Percentiles rank a stretch among this genome's conserved stretches.
These are phyloP conservation scores for Sycophila sp. DNA, from an alignment of 1,140 invertebrate species.

Conservation along the genomic window DNA sequence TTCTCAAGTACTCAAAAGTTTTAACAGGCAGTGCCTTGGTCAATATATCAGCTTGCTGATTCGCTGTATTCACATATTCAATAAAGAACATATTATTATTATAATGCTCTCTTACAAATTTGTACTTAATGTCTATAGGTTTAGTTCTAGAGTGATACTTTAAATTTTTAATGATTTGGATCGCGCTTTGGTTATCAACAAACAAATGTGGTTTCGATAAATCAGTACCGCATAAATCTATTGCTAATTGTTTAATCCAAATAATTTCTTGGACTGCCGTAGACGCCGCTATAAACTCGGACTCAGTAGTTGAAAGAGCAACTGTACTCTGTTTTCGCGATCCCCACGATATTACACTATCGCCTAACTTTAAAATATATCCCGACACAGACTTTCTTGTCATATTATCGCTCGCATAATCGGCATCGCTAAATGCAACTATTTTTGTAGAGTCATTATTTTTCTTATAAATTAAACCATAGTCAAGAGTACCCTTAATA, in stretches of 20 bases:
- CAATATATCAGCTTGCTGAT: too few species aligned
- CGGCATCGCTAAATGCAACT: conserved; percentile 44
- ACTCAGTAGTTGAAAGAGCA: conserved; percentile 29
- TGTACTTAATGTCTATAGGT: neutral
- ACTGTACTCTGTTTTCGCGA: conserved; percentile 45
- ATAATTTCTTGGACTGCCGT: conserved; percentile 2
- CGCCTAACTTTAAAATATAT: conserved; percentile 29
- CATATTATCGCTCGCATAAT: conserved; percentile 42
- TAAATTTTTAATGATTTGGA: neutral
- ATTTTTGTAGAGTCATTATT: neutral
- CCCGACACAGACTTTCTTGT: conserved; percentile 41
- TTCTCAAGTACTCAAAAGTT: too few species aligned
- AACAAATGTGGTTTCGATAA: neutral
- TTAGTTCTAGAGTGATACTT: neutral
- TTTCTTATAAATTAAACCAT: conserved; percentile 35
- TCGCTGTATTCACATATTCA: too few species aligned
- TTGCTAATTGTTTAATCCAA: neutral
- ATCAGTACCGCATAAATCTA: neutral
- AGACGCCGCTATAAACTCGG: neutral
- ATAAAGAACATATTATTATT: too few species aligned
- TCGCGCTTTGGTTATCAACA: neutral
- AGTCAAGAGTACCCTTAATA: conserved; percentile 43
- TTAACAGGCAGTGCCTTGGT: too few species aligned
- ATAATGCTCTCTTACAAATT: too few species aligned
- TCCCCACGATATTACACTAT: conserved; percentile 42